Conservation (phyloP, 2,113 vertebrate genomes). For the Ictalurus punctatus region DNA sequence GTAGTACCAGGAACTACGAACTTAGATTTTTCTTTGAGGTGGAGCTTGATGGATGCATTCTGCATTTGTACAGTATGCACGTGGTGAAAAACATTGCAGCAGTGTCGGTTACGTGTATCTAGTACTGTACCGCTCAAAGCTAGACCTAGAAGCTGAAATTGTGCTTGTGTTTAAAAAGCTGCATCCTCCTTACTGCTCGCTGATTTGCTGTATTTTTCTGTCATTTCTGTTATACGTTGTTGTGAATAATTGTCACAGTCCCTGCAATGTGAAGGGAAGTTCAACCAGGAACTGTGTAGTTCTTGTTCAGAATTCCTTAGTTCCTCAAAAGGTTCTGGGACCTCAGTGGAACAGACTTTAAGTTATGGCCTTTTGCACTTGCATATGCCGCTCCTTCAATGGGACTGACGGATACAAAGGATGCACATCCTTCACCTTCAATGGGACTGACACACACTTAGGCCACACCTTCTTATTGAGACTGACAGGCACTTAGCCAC, state of each 20-base stretch:
- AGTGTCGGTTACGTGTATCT: neutral
- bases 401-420: neutral
- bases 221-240: neutral
- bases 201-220: neutral
- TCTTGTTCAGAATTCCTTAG: neutral
- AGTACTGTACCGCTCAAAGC: neutral
- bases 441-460: neutral
- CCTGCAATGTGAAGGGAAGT: neutral
- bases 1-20: neutral
- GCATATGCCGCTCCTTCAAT: neutral
- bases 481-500: neutral
- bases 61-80: neutral
- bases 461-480: neutral
- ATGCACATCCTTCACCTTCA: neutral
- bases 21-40: too few relatives aligned
- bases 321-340: neutral
- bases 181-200: neutral
- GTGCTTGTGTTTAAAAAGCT: neutral
- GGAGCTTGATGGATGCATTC: neutral
- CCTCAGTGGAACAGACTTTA: neutral
- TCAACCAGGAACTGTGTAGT: neutral
- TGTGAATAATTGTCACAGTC: neutral
- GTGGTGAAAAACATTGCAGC: neutral
- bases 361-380: neutral
- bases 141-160: neutral